Evolutionary conservation across 2,797 vertebrate species (phyloP).

Genomic region (Hydrolagus colliei): DNA sequence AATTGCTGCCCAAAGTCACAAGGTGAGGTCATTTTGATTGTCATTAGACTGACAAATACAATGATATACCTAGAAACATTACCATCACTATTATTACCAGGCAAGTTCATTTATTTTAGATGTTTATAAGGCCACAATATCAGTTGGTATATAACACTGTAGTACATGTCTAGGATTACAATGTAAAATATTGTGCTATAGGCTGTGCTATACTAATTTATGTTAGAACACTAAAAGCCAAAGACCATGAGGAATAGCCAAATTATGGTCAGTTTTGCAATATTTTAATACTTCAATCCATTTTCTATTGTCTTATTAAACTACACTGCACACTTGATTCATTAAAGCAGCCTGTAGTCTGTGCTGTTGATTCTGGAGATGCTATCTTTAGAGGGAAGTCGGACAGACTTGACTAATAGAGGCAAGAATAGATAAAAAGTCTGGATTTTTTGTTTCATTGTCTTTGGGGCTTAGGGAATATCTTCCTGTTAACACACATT

Average conservation of each 20-base stretch:
- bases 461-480: too few relatives aligned
- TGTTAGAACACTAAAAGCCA: background rate
- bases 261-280: background rate
- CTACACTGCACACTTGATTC: too few relatives aligned
- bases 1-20: conserved; percentile 10
- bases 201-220: background rate
- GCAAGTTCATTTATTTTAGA: background rate
- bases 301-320: too few relatives aligned
- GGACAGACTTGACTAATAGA: too few relatives aligned
- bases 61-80: background rate
- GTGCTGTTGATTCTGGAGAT: too few relatives aligned
- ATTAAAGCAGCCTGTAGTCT: too few relatives aligned
- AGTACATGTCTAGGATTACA: background rate
- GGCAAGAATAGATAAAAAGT: too few relatives aligned
- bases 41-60: background rate
- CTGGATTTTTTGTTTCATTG: too few relatives aligned
- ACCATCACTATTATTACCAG: background rate
- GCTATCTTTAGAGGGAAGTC: too few relatives aligned
- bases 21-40: conserved; percentile 11
- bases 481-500: too few relatives aligned
- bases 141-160: background rate
- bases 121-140: background rate
- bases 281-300: too few relatives aligned
- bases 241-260: background rate
- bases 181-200: background rate